Base-by-base conservation (phyloP, 2,888 invertebrate species). In the Tenthredo mesomela region DNA sequence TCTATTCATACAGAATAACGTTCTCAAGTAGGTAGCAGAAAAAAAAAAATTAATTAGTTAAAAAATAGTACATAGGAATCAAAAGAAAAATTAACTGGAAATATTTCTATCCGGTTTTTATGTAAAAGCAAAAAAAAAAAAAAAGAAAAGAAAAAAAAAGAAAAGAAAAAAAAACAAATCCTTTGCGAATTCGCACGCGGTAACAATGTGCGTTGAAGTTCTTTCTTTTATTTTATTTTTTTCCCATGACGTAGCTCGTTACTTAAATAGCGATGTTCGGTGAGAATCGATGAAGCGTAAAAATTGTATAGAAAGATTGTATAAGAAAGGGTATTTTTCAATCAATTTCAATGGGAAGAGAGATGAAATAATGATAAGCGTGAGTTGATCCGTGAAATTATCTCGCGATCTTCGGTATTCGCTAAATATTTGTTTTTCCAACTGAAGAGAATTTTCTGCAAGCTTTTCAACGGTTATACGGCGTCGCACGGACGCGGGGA, bases 201-300 rank as follows among this genome's bases (percentile, higher is more conserved):
- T 37, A 15, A 15, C 10, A 21, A 47, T 40, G 4, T 40, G 37
- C 37, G n/a, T n/a, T 18, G 29, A 67, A 67, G 18, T n/a, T n/a
- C 18, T 37, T 7, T 37, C 37, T 37, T 37, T 37, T 33, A 4
- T 7, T 71, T 71, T 10, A 2, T 7, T 7, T n/a, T 7, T 40
- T 33, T 21, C 21, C 21, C 1, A 33, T 67, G 2, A 25, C 37
- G 18, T 71, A 71, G 40, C 15, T 47, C 47, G 47, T 47, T 47
- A 47, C 47, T 47, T 47, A n/a, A n/a, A n/a, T n/a, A 33, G 21
- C 18, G 71, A 29, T 67, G 33, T 15, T 67, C 1, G 67, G 25
- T 18, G 40, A 71, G 40, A 71, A n/a, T 71, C 71, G n/a, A 33
- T 71, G 9, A 43, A 71, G 71, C 40, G 71, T 40, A n/a, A 6